Evolutionary conservation across 2,797 vertebrate genomes (phyloP).

Genomic region (Molossus molossus): DNA sequence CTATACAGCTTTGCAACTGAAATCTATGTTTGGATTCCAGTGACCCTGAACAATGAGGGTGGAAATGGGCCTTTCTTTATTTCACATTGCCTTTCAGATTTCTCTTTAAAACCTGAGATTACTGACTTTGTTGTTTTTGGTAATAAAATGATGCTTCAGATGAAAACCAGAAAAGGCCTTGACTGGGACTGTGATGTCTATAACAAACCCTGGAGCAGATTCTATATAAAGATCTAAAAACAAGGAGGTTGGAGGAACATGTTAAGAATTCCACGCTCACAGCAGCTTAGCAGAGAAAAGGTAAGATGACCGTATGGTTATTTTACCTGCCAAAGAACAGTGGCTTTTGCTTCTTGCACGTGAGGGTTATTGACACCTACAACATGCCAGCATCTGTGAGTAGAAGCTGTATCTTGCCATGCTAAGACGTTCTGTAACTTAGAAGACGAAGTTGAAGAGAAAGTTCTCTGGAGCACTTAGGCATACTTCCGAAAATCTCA

Average conservation of each 20-base stretch:
- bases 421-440: not conserved
- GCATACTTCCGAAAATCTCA: conserved; percentile 8
- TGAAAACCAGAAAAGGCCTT: conserved; percentile 31
- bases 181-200: not conserved
- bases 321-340: not conserved
- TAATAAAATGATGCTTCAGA: conserved; percentile 29
- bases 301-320: not conserved
- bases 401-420: not conserved
- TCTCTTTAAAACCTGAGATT: conserved; percentile 65
- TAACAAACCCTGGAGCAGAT: not conserved
- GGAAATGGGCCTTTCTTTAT: conserved; percentile 64
- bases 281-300: not conserved
- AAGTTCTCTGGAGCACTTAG: not conserved
- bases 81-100: conserved; percentile 56
- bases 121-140: conserved; percentile 43
- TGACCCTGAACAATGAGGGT: conserved; percentile 62
- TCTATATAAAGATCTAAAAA: conserved; percentile 24
- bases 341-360: conserved; percentile 50
- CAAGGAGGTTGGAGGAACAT: not conserved
- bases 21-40: conserved; percentile 57
- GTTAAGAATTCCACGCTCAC: conserved; percentile 14
- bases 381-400: not conserved
- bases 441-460: not conserved
- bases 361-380: not conserved
- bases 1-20: conserved; percentile 50